These are phyloP conservation scores for Mormyrus hasselquistii DNA, from an alignment of 2,797 vertebrate genomes.

Conservation along the genomic window DNA sequence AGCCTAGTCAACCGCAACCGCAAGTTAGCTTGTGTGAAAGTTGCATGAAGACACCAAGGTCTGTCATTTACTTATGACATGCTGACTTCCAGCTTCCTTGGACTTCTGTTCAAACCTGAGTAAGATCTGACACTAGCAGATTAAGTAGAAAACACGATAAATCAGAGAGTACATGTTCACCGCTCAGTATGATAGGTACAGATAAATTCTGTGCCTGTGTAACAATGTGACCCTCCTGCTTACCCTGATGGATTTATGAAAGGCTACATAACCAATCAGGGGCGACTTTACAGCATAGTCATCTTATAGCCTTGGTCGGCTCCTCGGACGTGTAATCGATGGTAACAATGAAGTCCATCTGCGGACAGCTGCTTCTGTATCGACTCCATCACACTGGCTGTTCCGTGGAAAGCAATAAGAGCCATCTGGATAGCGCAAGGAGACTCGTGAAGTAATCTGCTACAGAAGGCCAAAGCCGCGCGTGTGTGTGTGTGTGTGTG, in stretches of 20 bases:
- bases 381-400: background rate
- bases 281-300: background rate
- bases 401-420: background rate
- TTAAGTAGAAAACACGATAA: background rate
- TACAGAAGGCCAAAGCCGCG: background rate
- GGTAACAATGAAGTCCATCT: background rate
- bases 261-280: background rate
- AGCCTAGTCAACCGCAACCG: background rate
- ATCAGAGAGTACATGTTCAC: background rate
- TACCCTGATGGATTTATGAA: background rate
- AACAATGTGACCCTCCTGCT: background rate
- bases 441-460: background rate
- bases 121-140: background rate
- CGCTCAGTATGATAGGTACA: background rate
- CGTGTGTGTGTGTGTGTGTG: background rate
- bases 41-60: background rate
- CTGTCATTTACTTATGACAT: background rate
- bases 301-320: background rate
- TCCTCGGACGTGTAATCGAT: constrained; percentile 8
- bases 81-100: background rate
- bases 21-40: background rate
- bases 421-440: background rate
- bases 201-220: background rate
- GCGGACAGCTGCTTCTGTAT: background rate
- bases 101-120: background rate